phyloP scores from a whole-genome alignment of 1,140 invertebrate species.

The Nebria ingens region DNA sequence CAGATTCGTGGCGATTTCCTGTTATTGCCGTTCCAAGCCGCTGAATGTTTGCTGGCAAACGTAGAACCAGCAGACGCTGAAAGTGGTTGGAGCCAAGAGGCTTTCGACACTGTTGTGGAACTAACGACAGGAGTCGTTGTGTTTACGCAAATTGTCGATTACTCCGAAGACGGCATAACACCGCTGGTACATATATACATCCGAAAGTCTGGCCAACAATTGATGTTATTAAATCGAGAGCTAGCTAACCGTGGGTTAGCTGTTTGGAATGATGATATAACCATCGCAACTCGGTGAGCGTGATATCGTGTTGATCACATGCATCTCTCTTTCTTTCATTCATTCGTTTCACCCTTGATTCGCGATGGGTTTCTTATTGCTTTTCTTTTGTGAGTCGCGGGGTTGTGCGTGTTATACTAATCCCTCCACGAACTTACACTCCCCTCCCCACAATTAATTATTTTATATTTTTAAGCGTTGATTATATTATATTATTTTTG shows the following conservation, averaged over 20 bases:
- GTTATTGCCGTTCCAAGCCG: slow-evolving; percentile 88
- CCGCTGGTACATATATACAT: slow-evolving; percentile 11
- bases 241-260: slow-evolving; percentile 55
- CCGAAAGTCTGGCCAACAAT: not conserved
- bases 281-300: slow-evolving; percentile 1
- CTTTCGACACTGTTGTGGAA: slow-evolving; percentile 60
- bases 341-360: too few relatives aligned
- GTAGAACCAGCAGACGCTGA: slow-evolving; percentile 56
- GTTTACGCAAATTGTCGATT: slow-evolving; percentile 77
- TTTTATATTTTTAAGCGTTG: too few relatives aligned
- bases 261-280: slow-evolving; percentile 39
- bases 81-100: slow-evolving; percentile 60
- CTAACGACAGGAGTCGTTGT: slow-evolving; percentile 68
- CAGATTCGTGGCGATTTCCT: slow-evolving; percentile 90
- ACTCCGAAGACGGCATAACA: slow-evolving; percentile 45
- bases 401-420: too few relatives aligned
- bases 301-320: too few relatives aligned
- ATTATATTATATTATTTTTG: too few relatives aligned
- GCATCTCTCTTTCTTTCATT: too few relatives aligned
- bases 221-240: slow-evolving; percentile 55
- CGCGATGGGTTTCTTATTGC: too few relatives aligned
- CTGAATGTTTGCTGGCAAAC: slow-evolving; percentile 85
- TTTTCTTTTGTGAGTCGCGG: too few relatives aligned
- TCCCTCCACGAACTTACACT: too few relatives aligned
- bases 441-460: too few relatives aligned